Evolutionary conservation across 2,888 invertebrate genomes (phyloP).

Genomic region (Orchesellides sinensis): DNA sequence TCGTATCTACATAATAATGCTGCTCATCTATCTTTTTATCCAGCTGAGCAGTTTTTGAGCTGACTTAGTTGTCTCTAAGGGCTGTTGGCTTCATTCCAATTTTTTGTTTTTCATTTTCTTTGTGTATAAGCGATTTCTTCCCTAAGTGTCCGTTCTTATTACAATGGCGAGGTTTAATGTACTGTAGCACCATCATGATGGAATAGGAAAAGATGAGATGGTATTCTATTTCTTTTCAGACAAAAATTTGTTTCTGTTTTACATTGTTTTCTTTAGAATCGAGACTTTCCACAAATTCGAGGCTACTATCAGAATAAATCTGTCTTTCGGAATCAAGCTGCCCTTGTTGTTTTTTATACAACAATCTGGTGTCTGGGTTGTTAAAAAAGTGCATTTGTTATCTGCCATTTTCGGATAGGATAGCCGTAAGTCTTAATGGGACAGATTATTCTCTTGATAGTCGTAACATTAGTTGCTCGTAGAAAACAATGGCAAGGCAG

Average conservation of each 20-base stretch:
- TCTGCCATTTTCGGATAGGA: constrained; percentile 44
- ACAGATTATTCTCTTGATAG: constrained; percentile 60
- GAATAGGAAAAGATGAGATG: constrained; percentile 51
- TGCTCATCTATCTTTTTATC: constrained; percentile 42
- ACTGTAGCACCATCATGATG: constrained; percentile 51
- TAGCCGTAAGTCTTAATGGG: constrained; percentile 60
- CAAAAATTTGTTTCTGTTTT: constrained; percentile 26
- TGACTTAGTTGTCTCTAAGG: constrained; percentile 45
- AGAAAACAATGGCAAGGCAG: constrained; percentile 32
- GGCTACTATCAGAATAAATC: too few relatives aligned
- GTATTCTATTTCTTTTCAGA: constrained; percentile 9
- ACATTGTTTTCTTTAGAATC: constrained; percentile 7
- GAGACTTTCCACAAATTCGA: not conserved
- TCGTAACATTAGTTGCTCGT: constrained; percentile 59
- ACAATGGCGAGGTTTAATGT: constrained; percentile 55
- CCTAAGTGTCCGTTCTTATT: constrained; percentile 56
- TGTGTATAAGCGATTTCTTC: constrained; percentile 38
- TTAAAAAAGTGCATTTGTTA: constrained; percentile 46
- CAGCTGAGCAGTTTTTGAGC: constrained; percentile 38
- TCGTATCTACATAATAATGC: constrained; percentile 27
- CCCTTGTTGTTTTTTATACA: not conserved
- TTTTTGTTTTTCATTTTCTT: constrained; percentile 25
- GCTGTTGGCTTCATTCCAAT: constrained; percentile 56
- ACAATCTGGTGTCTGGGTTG: not conserved
- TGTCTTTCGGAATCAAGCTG: too few relatives aligned